phyloP scores from a whole-genome alignment of 2,113 vertebrate genomes.

The Acrocephalus kingi region DNA sequence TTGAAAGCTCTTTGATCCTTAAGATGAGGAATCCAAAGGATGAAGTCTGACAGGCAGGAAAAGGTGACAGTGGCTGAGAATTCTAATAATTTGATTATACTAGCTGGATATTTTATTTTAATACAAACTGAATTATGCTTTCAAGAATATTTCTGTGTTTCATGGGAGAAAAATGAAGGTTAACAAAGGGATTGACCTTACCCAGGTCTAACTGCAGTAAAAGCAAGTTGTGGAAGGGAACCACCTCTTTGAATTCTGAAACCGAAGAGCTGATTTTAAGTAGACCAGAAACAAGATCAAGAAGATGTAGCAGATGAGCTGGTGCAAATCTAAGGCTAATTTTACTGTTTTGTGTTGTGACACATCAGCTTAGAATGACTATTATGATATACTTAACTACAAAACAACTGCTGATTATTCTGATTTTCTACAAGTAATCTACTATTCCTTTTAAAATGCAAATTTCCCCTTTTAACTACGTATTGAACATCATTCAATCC shows the following conservation, averaged over 20 bases:
- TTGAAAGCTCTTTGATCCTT: not conserved
- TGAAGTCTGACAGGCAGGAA: not conserved
- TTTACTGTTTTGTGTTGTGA: not conserved
- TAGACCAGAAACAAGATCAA: not conserved
- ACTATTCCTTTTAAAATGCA: slow-evolving; percentile 7
- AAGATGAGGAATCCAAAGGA: not conserved
- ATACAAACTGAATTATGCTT: not conserved
- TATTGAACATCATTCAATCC: not conserved
- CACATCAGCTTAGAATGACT: not conserved
- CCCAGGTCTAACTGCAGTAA: not conserved
- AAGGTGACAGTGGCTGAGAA: not conserved
- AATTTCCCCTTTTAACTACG: not conserved
- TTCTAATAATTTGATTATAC: not conserved
- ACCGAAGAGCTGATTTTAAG: not conserved
- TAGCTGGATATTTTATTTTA: not conserved
- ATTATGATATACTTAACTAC: not conserved
- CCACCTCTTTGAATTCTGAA: not conserved
- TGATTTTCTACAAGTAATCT: not conserved
- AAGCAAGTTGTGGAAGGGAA: not conserved
- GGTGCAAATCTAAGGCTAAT: not conserved
- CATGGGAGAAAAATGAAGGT: not conserved
- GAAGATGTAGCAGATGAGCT: not conserved
- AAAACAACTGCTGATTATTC: not conserved
- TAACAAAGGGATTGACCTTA: not conserved
- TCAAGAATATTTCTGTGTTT: not conserved